Percentiles rank a stretch among this genome's conserved stretches.
Evolutionary conservation across 2,113 vertebrate species (phyloP).

Genomic region (Alligator sinensis): DNA sequence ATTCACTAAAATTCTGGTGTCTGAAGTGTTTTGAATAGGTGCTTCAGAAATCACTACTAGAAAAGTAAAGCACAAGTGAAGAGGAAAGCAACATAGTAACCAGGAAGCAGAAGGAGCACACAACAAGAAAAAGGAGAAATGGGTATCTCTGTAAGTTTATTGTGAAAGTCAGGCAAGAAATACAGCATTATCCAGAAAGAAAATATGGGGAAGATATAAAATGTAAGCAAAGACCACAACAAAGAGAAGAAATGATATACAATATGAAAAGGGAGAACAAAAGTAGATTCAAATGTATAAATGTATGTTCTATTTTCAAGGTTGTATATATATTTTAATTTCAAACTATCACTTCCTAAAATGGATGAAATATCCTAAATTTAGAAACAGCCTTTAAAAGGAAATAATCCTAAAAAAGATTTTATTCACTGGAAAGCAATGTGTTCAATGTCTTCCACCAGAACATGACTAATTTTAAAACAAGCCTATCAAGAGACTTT

Average conservation of each 20-base stretch:
- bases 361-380: background rate
- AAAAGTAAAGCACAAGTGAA: background rate
- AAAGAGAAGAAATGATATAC: background rate
- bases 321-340: constrained; percentile 1
- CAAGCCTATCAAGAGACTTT: background rate
- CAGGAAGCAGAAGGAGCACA: background rate
- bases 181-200: background rate
- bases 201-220: background rate
- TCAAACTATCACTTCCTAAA: constrained; percentile 9
- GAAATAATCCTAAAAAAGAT: background rate
- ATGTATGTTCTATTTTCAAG: background rate
- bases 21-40: background rate
- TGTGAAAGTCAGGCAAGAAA: background rate
- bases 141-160: background rate
- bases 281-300: background rate
- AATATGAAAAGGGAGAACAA: constrained; percentile 15
- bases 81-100: constrained; percentile 9
- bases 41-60: constrained; percentile 1
- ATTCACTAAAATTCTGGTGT: background rate
- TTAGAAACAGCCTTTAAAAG: constrained; percentile 12
- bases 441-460: background rate
- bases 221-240: background rate
- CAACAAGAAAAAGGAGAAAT: background rate
- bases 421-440: background rate
- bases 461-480: background rate